Conservation (phyloP, 2,888 invertebrate species). For the Antheraea assamensis region DNA sequence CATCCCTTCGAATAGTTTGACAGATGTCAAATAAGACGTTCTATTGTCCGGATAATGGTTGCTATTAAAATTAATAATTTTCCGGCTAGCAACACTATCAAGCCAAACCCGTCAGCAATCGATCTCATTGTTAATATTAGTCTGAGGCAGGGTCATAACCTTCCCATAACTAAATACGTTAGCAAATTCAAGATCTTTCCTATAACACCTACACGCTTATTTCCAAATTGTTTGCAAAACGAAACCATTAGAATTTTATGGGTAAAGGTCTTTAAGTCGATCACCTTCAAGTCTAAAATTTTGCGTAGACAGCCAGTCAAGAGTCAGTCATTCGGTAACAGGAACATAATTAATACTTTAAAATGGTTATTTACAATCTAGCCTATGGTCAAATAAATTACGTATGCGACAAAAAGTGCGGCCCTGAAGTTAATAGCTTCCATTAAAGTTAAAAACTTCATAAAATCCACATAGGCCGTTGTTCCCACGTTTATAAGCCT, state of each 20-base stretch:
- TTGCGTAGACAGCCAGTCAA: background rate
- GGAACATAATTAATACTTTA: background rate
- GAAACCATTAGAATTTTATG: background rate
- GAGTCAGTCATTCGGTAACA: background rate
- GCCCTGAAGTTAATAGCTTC: background rate
- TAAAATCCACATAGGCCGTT: background rate
- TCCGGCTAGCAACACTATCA: no score
- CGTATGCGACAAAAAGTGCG: background rate
- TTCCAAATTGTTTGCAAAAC: background rate
- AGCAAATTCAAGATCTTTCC: background rate
- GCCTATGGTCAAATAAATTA: background rate
- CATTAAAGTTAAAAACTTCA: background rate
- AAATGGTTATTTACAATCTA: no score
- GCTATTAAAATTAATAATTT: no score
- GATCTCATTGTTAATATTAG: background rate
- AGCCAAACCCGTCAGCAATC: background rate
- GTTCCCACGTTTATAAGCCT: background rate
- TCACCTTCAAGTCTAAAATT: background rate
- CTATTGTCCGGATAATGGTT: no score
- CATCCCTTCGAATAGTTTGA: no score
- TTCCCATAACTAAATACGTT: background rate
- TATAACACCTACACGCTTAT: background rate
- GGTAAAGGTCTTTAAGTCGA: background rate
- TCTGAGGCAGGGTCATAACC: background rate
- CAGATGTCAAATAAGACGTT: no score